Evolutionary conservation across 2,797 vertebrate species (phyloP).

Genomic region (Amazona finschi): DNA sequence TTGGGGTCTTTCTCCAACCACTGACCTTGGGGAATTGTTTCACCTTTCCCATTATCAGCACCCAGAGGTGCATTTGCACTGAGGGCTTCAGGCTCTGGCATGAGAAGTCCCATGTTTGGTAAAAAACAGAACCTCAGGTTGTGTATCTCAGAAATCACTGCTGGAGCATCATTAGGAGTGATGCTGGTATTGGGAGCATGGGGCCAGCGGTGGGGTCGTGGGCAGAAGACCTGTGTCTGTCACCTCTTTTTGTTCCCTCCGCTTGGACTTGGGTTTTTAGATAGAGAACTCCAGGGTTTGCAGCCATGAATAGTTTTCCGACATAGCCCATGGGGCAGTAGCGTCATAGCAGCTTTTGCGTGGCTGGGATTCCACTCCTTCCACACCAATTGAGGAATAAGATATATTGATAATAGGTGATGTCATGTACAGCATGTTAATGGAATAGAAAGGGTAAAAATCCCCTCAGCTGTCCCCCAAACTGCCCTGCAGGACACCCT

Average conservation of each 20-base stretch:
- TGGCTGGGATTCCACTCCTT: accelerated
- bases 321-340: not conserved
- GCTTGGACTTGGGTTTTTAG: not conserved
- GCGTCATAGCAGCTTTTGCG: not conserved
- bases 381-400: accelerated
- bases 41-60: not conserved
- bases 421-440: accelerated
- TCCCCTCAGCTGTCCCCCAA: not conserved
- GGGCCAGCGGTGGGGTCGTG: accelerated
- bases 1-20: accelerated
- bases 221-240: not conserved
- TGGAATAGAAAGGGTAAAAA: not conserved
- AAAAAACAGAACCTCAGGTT: not conserved
- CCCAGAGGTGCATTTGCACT: not conserved
- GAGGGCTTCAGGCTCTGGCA: not conserved
- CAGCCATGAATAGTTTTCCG: not conserved
- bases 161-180: not conserved
- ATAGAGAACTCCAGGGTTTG: accelerated
- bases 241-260: not conserved
- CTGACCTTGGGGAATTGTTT: not conserved
- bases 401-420: not conserved
- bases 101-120: accelerated
- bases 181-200: not conserved
- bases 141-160: accelerated
- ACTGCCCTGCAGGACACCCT: not conserved